Evolutionary conservation across 1,140 invertebrate genomes (phyloP), one percentile per base, ranked within the genome.

Genomic region (Anoplophora glabripennis): DNA sequence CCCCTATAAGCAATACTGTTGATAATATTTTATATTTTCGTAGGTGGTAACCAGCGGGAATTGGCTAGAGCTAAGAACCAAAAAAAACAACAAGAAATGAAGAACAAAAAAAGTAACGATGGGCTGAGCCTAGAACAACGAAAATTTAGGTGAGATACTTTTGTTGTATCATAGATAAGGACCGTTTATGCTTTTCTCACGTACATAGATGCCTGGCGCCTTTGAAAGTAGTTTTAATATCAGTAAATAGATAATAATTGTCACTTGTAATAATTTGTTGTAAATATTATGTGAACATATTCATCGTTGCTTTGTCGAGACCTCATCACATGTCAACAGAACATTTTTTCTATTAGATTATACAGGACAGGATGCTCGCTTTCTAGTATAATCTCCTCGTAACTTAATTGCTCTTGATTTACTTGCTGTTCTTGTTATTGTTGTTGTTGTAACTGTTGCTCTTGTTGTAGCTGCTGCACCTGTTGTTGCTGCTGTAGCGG

Each of bases 31-130:
- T 14, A 40, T 54, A 53, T 17, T 55, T 53, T 77, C 76, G n/a
- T 67, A 88, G 86, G 86, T 64, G 92, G 92, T 66, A 94, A 94
- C 75, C 91, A 93, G 78, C 81, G 92, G 73, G 92, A 94, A 75
- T 81, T 93, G 68, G 90, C 91, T 58, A 81, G 92, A 53, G 84
- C 83, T 60, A 93, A 93, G 75, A 88, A 87, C 74, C 82, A 85
- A 70, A 93, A 92, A 73, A 93, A 93, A 72, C 83, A 84, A 67
- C 78, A 83, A 59, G 89, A 92, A 70, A 90, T 88, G 75, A 86
- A 82, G 61, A 58, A 58, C 21, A 34, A 56, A 10, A 87, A 87
- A 76, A 82, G 72, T 68, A 81, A 81, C 48, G 86, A 86, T 75
- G 88, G 87, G 38, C 74, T 90, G 73, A 88, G 86, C 17, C 74